Evolutionary conservation across 2,888 invertebrate species (phyloP).

Genomic region (Crossocerus cetratus): DNA sequence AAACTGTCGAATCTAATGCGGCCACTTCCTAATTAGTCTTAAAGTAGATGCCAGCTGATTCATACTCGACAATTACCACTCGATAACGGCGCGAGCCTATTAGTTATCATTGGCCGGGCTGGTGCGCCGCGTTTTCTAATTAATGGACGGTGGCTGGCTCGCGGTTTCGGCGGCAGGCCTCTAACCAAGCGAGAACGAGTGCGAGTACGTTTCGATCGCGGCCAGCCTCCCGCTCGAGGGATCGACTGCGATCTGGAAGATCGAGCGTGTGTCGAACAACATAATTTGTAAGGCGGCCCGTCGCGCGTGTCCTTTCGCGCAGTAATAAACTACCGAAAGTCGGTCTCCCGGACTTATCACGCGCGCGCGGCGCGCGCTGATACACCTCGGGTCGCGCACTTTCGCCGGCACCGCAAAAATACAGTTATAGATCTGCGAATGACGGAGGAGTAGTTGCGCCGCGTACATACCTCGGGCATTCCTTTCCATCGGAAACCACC

Average conservation of each 20-base stretch:
- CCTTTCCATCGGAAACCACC: no score
- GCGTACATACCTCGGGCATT: no score
- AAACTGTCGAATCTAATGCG: no score
- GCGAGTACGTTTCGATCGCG: neutral
- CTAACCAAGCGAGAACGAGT: neutral
- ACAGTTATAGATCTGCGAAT: conserved; percentile 57
- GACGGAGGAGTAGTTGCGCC: conserved; percentile 49
- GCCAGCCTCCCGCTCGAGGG: neutral
- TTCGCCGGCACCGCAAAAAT: conserved; percentile 54
- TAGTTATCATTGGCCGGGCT: no score
- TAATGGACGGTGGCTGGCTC: no score
- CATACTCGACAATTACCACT: no score
- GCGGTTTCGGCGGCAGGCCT: no score
- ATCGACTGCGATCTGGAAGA: conserved; percentile 24
- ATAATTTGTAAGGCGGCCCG: conserved; percentile 47
- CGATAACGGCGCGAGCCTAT: no score
- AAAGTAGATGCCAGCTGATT: no score
- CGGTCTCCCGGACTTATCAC: conserved; percentile 41
- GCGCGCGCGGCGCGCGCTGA: conserved; percentile 11
- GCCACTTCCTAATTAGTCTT: no score
- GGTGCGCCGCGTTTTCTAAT: no score
- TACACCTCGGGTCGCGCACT: conserved; percentile 45
- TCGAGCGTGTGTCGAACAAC: conserved; percentile 41
- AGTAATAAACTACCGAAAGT: conserved; percentile 59
- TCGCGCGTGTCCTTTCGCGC: conserved; percentile 43